A percentile compares a stretch with the other conserved stretches of the same genome.
Evolutionary conservation across 2,888 invertebrate species (phyloP).

Genomic region (Homarus gammarus): DNA sequence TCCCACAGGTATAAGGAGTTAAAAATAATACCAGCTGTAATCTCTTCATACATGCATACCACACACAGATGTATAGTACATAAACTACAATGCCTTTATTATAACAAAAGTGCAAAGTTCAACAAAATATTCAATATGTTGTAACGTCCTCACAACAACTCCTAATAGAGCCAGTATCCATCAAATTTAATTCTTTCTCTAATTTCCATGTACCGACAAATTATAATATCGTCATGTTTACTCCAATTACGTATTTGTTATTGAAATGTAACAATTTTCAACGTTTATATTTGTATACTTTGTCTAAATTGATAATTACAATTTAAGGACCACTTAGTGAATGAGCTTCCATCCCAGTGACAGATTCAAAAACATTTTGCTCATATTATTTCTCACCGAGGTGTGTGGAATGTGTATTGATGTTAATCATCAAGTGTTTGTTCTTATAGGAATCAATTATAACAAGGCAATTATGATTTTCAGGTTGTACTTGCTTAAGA

Average conservation of each 20-base stretch:
- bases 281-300: not conserved
- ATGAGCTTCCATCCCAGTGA: constrained; percentile 37
- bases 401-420: constrained; percentile 17
- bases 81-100: too few relatives aligned
- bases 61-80: too few relatives aligned
- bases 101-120: too few relatives aligned
- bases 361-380: constrained; percentile 29
- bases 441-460: not conserved
- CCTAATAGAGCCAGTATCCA: not conserved
- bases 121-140: too few relatives aligned
- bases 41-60: too few relatives aligned
- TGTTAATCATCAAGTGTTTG: not conserved
- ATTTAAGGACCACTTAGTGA: constrained; percentile 9
- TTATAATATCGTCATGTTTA: too few relatives aligned
- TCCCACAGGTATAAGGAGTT: too few relatives aligned
- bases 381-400: constrained; percentile 29
- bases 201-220: not conserved
- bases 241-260: not conserved
- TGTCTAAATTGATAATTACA: not conserved
- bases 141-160: too few relatives aligned
- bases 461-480: constrained; percentile 4
- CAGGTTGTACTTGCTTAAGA: not conserved
- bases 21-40: too few relatives aligned
- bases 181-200: not conserved
- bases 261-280: not conserved